Conservation (phyloP, 37 sponge, comb jelly and placozoan genomes). For the Cladorhizidae sp. region DNA sequence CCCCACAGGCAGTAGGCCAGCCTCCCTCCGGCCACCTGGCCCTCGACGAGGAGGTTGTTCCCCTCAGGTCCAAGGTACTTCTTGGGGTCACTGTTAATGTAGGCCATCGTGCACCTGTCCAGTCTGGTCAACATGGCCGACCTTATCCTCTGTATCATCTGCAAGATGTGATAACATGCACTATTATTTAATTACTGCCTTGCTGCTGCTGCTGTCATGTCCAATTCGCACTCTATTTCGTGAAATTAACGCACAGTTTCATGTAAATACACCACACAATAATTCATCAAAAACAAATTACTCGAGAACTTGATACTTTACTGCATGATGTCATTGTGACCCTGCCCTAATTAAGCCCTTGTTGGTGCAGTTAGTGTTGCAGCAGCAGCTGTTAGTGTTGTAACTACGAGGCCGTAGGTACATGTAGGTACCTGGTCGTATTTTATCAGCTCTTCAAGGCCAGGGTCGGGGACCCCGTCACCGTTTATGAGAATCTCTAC, state of each 20-base stretch:
- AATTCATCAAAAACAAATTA: too few species aligned
- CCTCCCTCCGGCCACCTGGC: not conserved
- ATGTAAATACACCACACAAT: too few species aligned
- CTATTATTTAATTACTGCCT: too few species aligned
- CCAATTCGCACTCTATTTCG: too few species aligned
- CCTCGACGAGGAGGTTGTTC: constrained; percentile 55
- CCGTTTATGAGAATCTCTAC: constrained; percentile 2
- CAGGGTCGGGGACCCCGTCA: constrained; percentile 3
- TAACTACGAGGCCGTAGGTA: too few species aligned
- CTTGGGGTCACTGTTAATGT: constrained; percentile 19
- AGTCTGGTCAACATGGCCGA: constrained; percentile 15
- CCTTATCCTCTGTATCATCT: constrained; percentile 2
- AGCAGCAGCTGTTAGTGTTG: too few species aligned
- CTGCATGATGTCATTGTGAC: too few species aligned
- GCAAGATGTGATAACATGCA: not conserved
- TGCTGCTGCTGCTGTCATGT: too few species aligned
- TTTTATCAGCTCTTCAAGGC: not conserved
- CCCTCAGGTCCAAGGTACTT: constrained; percentile 46
- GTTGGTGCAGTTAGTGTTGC: too few species aligned
- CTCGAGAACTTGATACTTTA: too few species aligned
- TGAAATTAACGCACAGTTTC: too few species aligned
- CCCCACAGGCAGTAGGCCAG: constrained; percentile 80
- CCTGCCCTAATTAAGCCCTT: too few species aligned
- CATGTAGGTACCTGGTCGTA: constrained; percentile 16
- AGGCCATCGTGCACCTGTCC: constrained; percentile 15